Base-by-base conservation (phyloP, 1,140 invertebrate species). In the Hyposmocoma kahamanoa region DNA sequence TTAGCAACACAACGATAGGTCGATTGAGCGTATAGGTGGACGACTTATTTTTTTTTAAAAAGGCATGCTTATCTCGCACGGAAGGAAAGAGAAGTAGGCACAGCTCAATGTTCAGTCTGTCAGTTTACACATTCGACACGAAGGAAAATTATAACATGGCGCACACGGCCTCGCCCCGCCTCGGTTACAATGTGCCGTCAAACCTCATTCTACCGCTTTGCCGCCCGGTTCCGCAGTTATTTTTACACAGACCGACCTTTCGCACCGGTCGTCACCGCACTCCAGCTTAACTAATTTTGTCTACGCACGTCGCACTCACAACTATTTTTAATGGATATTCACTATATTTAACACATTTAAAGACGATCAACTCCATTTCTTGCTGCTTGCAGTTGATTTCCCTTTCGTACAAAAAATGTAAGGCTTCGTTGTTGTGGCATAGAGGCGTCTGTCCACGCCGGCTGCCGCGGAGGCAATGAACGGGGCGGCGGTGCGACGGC, bases 221-320 rank as follows among this genome's bases (percentile, higher is more conserved):
- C 73, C 70, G 76, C 72, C 70, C 82, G 74, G 72, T 85, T 85
- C 82, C 82, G 82, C 79, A 85, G 82, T 83, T 85, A 85, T 85
- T 83, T 85, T 85, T 85, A 85, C 82, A 85, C 79, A 81, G 76
- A 59, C 81, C 81, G 79, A 83, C 77, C 82, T 83, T 83, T 85
- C 79, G 79, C 82, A 85, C 79, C 82, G 79, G 66, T 80, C 72
- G 74, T 76, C 71, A 83, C 77, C 68, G 66, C 77, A 85, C 82
- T 77, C 67, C 68, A 72, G 65, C 57, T 65, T 68, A 60, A 73
- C 59, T 67, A 72, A 57, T 53, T 54, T 66, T 52, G 57, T 67
- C 53, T 62, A 65, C 61, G 62, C 75, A 71, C 72, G 57, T 61
- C 61, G 66, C 80, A 82, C 75, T 75, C 78, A 81, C 72, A 50